These are phyloP conservation scores for Calameuta idolon DNA, from an alignment of 2,888 invertebrate species.

Conservation along the genomic window DNA sequence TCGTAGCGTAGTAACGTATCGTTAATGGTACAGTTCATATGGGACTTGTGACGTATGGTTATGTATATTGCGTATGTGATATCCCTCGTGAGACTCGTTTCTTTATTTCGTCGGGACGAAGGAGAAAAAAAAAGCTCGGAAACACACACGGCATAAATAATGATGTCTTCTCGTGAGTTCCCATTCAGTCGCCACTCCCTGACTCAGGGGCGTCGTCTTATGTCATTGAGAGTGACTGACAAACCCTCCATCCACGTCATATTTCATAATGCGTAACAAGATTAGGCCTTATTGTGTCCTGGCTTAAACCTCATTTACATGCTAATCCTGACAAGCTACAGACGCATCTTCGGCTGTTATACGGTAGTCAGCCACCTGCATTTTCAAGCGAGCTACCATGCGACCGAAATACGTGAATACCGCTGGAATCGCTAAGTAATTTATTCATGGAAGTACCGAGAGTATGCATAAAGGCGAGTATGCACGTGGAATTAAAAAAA, in stretches of 20 bases:
- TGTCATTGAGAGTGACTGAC: conserved; percentile 19
- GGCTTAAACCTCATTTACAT: conserved; percentile 57
- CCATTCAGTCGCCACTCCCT: conserved; percentile 47
- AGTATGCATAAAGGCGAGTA: not conserved
- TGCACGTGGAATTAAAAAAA: not conserved
- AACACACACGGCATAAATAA: conserved; percentile 53
- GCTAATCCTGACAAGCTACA: conserved; percentile 47
- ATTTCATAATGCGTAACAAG: conserved; percentile 59
- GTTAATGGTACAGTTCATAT: conserved; percentile 3
- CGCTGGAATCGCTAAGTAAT: not conserved
- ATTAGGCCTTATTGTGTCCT: conserved; percentile 57
- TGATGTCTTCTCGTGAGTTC: conserved; percentile 49
- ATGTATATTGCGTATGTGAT: not conserved
- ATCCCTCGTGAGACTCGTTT: conserved; percentile 27
- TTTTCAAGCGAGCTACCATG: not conserved
- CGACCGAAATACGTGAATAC: not conserved
- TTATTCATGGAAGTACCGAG: not conserved
- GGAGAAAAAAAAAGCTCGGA: conserved; percentile 24
- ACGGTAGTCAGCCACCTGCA: conserved; percentile 10
- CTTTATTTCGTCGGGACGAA: conserved; percentile 26
- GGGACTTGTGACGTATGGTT: not conserved
- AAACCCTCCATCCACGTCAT: conserved; percentile 35
- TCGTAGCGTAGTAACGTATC: not conserved
- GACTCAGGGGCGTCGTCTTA: conserved; percentile 36
- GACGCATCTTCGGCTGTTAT: conserved; percentile 13